Conservation (phyloP, 2,797 vertebrate genomes). For the Tarsius wallacei region DNA sequence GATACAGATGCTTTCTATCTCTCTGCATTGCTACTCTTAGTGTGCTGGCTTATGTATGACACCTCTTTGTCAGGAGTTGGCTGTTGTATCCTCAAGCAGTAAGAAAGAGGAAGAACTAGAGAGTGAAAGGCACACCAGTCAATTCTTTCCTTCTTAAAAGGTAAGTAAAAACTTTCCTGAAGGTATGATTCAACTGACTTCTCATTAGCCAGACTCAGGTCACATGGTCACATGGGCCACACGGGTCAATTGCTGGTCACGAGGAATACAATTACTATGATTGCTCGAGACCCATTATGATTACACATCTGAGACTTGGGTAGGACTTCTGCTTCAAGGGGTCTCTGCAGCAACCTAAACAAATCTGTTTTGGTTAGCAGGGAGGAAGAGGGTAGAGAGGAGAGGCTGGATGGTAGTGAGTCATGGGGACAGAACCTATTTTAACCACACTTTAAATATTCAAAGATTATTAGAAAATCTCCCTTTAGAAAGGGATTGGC, state of each 20-base stretch:
- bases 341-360: not conserved
- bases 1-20: not conserved
- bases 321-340: not conserved
- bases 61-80: not conserved
- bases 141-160: not conserved
- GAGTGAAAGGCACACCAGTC: not conserved
- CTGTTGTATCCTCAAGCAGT: not conserved
- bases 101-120: not conserved
- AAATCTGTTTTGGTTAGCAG: not conserved
- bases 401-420: not conserved
- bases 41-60: too few species aligned
- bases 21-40: not conserved
- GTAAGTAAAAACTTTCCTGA: not conserved
- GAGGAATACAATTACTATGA: not conserved
- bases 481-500: too few species aligned
- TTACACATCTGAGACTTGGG: not conserved
- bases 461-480: not conserved
- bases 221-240: not conserved
- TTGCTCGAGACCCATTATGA: not conserved
- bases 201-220: not conserved
- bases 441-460: not conserved
- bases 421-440: not conserved
- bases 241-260: not conserved
- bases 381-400: not conserved
- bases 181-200: not conserved